These are phyloP conservation scores for Melanostigma gelatinosum DNA, from an alignment of 2,113 vertebrate species.

Conservation along the genomic window DNA sequence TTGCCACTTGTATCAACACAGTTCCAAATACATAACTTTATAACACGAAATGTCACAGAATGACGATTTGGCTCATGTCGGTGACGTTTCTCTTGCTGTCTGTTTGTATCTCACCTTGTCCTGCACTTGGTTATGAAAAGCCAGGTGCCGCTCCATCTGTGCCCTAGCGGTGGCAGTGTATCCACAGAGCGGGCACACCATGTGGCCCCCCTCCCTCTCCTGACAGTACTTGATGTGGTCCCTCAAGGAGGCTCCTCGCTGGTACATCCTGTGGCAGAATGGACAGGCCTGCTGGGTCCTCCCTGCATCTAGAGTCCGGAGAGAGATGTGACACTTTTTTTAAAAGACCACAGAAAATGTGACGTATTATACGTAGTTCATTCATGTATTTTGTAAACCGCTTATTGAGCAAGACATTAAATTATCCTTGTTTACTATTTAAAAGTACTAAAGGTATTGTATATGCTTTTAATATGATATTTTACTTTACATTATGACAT, in stretches of 20 bases:
- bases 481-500: background rate
- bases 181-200: slow-evolving; percentile 81
- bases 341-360: background rate
- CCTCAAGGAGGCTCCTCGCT: slow-evolving; percentile 71
- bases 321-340: slow-evolving; percentile 24
- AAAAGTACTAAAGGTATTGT: background rate
- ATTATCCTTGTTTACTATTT: background rate
- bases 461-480: background rate
- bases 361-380: background rate
- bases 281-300: slow-evolving; percentile 78
- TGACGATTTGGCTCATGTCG: background rate
- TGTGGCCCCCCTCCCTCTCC: slow-evolving; percentile 74
- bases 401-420: background rate
- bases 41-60: background rate
- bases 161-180: slow-evolving; percentile 79
- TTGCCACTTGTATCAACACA: background rate
- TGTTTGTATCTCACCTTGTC: slow-evolving; percentile 73
- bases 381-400: background rate
- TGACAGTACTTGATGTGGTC: slow-evolving; percentile 84
- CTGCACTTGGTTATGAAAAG: slow-evolving; percentile 77
- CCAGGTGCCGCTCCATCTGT: slow-evolving; percentile 83
- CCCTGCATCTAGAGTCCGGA: slow-evolving; percentile 59
- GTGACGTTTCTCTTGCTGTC: background rate
- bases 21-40: background rate
- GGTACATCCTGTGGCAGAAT: slow-evolving; percentile 81